Percentiles rank a stretch among this genome's conserved stretches.
phyloP scores from a whole-genome alignment of 1,140 invertebrate species.

The Drosophila pectinifera region DNA sequence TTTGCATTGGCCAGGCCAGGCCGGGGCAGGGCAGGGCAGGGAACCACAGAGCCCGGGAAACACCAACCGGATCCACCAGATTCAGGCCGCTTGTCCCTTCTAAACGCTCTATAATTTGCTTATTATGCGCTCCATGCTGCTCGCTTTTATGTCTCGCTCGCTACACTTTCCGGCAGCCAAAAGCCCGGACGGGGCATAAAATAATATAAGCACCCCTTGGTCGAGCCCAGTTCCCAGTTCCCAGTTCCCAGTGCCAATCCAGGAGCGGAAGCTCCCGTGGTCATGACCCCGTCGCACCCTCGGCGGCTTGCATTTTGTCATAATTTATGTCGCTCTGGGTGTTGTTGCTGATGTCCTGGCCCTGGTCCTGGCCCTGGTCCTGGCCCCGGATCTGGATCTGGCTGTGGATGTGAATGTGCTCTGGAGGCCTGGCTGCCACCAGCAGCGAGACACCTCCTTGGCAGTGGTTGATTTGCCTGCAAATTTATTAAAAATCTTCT shows the following conservation, averaged over 20 bases:
- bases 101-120: slow-evolving; percentile 83
- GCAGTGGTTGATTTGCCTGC: slow-evolving; percentile 76
- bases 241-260: slow-evolving; percentile 2
- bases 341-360: slow-evolving; percentile 68
- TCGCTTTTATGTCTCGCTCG: slow-evolving; percentile 76
- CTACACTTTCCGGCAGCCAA: slow-evolving; percentile 61
- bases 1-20: slow-evolving; percentile 57
- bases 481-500: slow-evolving; percentile 82
- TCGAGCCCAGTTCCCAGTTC: slow-evolving; percentile 7
- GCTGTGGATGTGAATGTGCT: slow-evolving; percentile 4
- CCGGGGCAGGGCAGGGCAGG: neutral
- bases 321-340: slow-evolving; percentile 82
- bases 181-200: slow-evolving; percentile 49
- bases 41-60: neutral
- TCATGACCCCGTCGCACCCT: slow-evolving; percentile 32
- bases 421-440: slow-evolving; percentile 1
- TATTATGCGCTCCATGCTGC: slow-evolving; percentile 75
- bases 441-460: slow-evolving; percentile 64
- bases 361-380: slow-evolving; percentile 21
- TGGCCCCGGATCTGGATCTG: slow-evolving; percentile 21
- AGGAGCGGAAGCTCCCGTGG: slow-evolving; percentile 46
- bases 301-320: slow-evolving; percentile 77
- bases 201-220: slow-evolving; percentile 58
- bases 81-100: slow-evolving; percentile 58
- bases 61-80: slow-evolving; percentile 8